A percentile compares a stretch with the other conserved stretches of the same genome.
Conservation (phyloP, 2,888 invertebrate genomes). For the Papilio protenor region DNA sequence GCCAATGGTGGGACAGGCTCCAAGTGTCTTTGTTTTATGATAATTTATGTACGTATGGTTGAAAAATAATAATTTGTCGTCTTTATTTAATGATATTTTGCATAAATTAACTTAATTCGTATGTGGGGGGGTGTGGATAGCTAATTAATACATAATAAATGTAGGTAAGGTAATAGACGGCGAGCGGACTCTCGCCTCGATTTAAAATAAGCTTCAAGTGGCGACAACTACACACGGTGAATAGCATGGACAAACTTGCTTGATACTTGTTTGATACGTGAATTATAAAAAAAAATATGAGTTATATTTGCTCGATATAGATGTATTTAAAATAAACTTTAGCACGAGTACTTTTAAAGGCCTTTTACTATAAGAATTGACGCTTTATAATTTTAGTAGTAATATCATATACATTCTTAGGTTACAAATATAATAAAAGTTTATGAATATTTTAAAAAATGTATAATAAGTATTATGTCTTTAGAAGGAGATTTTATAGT, state of each 20-base stretch:
- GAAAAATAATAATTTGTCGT: neutral
- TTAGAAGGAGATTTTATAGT: no score
- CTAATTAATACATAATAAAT: conserved; percentile 25
- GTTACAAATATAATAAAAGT: no score
- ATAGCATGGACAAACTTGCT: neutral
- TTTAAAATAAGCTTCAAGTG: conserved; percentile 31
- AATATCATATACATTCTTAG: no score
- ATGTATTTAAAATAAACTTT: neutral
- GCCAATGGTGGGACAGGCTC: no score
- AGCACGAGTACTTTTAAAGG: no score
- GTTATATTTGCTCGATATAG: neutral
- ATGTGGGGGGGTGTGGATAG: neutral
- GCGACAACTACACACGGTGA: neutral
- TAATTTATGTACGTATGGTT: neutral
- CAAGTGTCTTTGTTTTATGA: no score
- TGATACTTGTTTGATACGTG: conserved; percentile 25
- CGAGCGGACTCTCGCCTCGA: neutral
- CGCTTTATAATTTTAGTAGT: no score
- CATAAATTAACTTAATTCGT: conserved; percentile 14
- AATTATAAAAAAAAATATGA: neutral
- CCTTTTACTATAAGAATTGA: no score
- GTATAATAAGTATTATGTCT: no score
- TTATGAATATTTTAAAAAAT: no score
- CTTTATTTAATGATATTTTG: neutral
- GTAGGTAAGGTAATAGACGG: neutral